Conservation (phyloP, 37 sponge, comb jelly and placozoan genomes). For the Crambe crambe region DNA sequence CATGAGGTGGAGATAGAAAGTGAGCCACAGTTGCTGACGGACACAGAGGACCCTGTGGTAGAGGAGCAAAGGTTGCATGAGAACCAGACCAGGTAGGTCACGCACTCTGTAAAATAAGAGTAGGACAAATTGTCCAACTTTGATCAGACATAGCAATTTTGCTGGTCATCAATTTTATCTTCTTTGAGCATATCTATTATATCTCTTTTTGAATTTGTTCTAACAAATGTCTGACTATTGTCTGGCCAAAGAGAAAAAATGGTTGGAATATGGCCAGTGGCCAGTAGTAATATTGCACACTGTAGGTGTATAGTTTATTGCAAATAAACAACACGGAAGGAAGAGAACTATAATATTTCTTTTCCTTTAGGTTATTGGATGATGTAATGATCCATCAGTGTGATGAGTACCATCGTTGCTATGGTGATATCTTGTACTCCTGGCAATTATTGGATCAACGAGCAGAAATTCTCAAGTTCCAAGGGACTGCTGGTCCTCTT, state of each 20-base stretch:
- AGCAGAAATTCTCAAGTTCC: constrained; percentile 72
- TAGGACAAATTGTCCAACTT: no score
- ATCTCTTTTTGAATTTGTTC: no score
- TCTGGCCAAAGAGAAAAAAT: no score
- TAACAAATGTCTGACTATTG: no score
- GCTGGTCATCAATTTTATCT: no score
- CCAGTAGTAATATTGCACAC: no score
- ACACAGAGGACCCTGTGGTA: constrained; percentile 1
- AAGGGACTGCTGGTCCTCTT: background rate
- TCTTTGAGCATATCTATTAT: no score
- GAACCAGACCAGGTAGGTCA: constrained; percentile 23
- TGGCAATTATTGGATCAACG: constrained; percentile 74
- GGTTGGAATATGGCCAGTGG: no score
- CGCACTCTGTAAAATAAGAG: no score
- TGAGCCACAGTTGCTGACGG: background rate
- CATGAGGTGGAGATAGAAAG: constrained; percentile 23
- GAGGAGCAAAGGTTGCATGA: constrained; percentile 33
- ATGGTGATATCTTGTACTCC: constrained; percentile 72
- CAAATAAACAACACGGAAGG: no score
- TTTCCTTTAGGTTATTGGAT: constrained; percentile 54
- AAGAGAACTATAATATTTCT: background rate
- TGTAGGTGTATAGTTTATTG: no score
- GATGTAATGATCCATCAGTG: constrained; percentile 39
- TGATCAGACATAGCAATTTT: no score
- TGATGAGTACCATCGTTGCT: constrained; percentile 68